These are phyloP conservation scores for Chrysocyon brachyurus DNA, from an alignment of 2,797 vertebrate genomes.

Conservation along the genomic window DNA sequence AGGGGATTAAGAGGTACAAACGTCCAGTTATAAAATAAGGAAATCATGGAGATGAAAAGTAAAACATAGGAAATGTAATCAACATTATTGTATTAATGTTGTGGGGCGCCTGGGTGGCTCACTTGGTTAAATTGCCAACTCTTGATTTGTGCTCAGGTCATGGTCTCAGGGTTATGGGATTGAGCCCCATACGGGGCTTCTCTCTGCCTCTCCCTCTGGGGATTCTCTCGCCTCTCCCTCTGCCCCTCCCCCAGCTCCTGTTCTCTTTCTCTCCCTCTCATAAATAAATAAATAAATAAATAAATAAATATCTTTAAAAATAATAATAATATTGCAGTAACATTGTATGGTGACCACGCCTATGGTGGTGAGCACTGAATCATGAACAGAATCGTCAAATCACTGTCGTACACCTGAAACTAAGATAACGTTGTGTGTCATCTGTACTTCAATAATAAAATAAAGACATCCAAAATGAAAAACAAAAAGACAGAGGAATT, in stretches of 20 bases:
- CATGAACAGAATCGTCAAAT: background rate
- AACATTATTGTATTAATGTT: too few relatives aligned
- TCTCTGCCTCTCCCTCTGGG: background rate
- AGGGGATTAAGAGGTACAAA: background rate
- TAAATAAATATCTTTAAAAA: background rate
- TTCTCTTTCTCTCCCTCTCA: background rate
- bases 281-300: background rate
- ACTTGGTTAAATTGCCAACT: background rate
- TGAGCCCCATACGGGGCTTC: background rate
- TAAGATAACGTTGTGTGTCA: background rate
- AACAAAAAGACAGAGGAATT: background rate
- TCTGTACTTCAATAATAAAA: background rate
- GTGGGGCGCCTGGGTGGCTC: background rate
- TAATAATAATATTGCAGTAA: background rate
- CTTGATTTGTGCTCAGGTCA: background rate
- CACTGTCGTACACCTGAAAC: background rate
- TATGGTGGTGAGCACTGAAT: background rate
- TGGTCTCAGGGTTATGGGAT: background rate
- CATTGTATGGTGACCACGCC: background rate
- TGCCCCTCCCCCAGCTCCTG: background rate
- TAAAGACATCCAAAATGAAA: background rate
- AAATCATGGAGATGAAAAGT: background rate
- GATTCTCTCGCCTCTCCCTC: background rate
- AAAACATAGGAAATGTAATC: background rate
- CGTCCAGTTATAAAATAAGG: background rate